Percentiles rank a stretch among this genome's conserved stretches.
Evolutionary conservation across 2,888 invertebrate genomes (phyloP).

Genomic region (Acanthosoma haemorrhoidale): DNA sequence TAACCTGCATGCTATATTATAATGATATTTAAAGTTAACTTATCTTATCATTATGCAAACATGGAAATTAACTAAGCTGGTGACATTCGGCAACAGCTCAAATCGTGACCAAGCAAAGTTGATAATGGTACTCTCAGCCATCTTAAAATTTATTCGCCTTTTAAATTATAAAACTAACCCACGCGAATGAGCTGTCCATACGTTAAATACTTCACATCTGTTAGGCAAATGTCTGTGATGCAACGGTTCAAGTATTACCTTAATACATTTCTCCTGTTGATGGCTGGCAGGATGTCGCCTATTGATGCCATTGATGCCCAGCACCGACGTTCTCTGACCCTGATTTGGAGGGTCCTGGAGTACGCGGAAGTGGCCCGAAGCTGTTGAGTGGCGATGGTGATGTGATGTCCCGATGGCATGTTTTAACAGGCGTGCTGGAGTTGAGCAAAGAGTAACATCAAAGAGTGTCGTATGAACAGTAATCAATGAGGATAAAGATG

Average conservation of each 20-base stretch:
- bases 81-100: no score
- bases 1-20: no score
- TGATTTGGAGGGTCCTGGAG: not conserved
- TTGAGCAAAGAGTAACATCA: no score
- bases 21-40: no score
- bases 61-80: no score
- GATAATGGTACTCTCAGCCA: not conserved
- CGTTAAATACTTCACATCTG: not conserved
- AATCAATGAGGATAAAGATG: no score
- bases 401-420: no score
- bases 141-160: not conserved
- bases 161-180: not conserved
- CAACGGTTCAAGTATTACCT: no score
- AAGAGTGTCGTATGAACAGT: no score
- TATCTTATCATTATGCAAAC: no score
- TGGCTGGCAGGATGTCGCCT: not conserved
- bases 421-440: no score
- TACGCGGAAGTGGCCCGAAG: slow-evolving; percentile 1
- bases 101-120: not conserved
- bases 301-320: not conserved
- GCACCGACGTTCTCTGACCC: not conserved
- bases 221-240: not conserved
- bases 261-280: not conserved
- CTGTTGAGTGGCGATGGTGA: no score
- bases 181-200: slow-evolving; percentile 2